A percentile compares a stretch with the other conserved stretches of the same genome.
phyloP scores from a whole-genome alignment of 2,113 vertebrate genomes.

The Menidia beryllina region DNA sequence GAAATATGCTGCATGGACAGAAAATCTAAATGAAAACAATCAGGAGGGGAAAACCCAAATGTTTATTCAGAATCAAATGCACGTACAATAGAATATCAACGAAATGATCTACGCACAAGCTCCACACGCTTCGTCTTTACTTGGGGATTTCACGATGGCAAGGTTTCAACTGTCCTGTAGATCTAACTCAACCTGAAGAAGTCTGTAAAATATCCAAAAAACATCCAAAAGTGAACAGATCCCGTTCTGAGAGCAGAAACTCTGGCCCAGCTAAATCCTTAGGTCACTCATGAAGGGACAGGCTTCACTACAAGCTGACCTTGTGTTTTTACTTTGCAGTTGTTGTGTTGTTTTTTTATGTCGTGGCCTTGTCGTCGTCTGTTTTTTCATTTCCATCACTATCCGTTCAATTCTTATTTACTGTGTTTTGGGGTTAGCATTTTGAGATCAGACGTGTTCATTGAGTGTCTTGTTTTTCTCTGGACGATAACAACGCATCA shows the following conservation, averaged over 20 bases:
- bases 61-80: too few relatives aligned
- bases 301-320: neutral
- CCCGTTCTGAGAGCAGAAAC: neutral
- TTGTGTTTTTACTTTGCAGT: neutral
- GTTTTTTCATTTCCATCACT: slow-evolving; percentile 40
- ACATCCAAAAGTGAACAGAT: neutral
- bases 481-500: neutral
- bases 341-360: slow-evolving; percentile 25
- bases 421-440: slow-evolving; percentile 31
- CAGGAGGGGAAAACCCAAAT: slow-evolving; percentile 27
- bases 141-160: too few relatives aligned
- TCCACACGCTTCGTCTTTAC: neutral
- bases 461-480: neutral
- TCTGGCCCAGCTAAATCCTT: neutral
- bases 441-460: neutral
- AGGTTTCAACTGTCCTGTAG: neutral
- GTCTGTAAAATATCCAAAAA: neutral
- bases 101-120: neutral
- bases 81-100: neutral
- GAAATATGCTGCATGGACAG: slow-evolving; percentile 82
- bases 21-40: slow-evolving; percentile 49
- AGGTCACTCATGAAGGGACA: neutral
- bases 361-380: slow-evolving; percentile 43
- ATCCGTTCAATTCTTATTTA: slow-evolving; percentile 25
- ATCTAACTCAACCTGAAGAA: neutral